These are phyloP conservation scores for Clinocottus analis DNA, from an alignment of 2,113 vertebrate genomes.

Conservation along the genomic window DNA sequence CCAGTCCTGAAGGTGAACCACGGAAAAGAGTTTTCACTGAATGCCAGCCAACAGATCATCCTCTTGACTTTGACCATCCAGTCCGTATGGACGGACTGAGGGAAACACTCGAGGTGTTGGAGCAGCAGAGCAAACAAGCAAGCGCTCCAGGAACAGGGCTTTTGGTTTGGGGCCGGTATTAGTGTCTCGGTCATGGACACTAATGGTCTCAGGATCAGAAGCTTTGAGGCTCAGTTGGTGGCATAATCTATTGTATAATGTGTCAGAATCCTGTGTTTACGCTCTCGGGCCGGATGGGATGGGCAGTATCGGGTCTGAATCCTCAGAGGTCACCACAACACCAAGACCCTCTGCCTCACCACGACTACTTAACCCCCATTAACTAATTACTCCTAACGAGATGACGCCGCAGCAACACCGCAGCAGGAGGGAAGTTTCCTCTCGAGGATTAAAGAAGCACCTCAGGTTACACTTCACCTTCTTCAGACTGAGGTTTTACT, in stretches of 20 bases:
- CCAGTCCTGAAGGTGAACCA: neutral
- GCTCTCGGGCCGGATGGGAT: neutral
- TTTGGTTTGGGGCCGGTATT: constrained; percentile 24
- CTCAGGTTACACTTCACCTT: neutral
- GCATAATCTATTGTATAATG: constrained; percentile 37
- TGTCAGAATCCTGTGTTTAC: neutral
- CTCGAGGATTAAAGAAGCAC: neutral
- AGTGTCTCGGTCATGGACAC: constrained; percentile 43
- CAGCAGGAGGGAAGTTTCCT: neutral
- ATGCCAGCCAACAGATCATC: constrained; percentile 3
- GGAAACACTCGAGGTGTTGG: constrained; percentile 9
- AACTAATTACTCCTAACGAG: neutral
- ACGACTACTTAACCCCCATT: neutral
- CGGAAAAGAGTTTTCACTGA: neutral
- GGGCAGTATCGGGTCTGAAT: neutral
- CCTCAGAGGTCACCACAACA: neutral
- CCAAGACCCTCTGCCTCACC: neutral
- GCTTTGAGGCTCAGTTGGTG: constrained; percentile 28
- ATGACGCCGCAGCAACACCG: neutral
- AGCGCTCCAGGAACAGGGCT: constrained; percentile 34
- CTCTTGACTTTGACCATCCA: neutral
- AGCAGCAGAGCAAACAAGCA: constrained; percentile 13
- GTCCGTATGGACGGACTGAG: neutral
- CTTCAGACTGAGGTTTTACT: too few relatives aligned
- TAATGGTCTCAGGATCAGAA: constrained; percentile 41